Evolutionary conservation across 2,888 invertebrate genomes (phyloP).

Genomic region (Hyles lineata): DNA sequence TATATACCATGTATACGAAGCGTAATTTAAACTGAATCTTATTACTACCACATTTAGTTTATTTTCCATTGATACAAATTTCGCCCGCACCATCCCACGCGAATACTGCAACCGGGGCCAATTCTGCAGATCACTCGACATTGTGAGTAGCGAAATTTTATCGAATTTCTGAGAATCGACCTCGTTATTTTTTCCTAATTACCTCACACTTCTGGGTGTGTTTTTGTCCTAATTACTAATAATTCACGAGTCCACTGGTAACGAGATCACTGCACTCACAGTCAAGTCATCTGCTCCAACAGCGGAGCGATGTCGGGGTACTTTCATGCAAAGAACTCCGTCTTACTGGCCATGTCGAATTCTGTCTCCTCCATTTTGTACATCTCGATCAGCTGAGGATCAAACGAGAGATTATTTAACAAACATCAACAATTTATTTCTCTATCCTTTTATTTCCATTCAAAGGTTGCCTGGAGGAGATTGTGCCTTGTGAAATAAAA

Average conservation of each 20-base stretch:
- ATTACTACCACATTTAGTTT: too few relatives aligned
- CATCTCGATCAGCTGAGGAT: constrained; percentile 93
- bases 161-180: constrained; percentile 6
- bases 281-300: constrained; percentile 70
- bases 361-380: constrained; percentile 97
- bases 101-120: background rate
- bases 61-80: too few relatives aligned
- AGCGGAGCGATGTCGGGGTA: constrained; percentile 77
- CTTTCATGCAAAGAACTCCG: constrained; percentile 95
- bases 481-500: too few relatives aligned
- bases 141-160: background rate
- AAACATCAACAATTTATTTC: too few relatives aligned
- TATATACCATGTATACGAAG: too few relatives aligned
- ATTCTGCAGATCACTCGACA: background rate
- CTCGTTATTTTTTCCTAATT: constrained; percentile 19
- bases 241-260: constrained; percentile 9
- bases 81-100: too few relatives aligned
- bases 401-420: constrained; percentile 31
- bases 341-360: constrained; percentile 94
- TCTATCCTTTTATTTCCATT: too few relatives aligned
- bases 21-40: too few relatives aligned
- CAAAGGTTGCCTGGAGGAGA: too few relatives aligned
- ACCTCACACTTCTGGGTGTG: background rate
- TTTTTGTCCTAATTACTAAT: constrained; percentile 26
- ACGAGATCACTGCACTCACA: constrained; percentile 59